phyloP scores from a whole-genome alignment of 2,888 invertebrate species.

The Scelioninae gen. 1 region DNA sequence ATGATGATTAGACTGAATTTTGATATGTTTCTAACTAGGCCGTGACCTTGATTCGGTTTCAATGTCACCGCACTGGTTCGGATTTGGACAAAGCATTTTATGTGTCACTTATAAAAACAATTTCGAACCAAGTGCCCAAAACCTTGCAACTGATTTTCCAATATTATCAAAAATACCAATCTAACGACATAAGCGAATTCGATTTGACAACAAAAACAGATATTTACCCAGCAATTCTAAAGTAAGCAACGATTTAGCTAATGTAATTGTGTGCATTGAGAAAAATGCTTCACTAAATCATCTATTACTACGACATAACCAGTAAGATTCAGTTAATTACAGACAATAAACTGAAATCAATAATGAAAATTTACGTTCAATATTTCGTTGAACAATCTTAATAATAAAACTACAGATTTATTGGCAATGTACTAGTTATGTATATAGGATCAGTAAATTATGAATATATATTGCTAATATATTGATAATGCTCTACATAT shows the following conservation, averaged over 20 bases:
- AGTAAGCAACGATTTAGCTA: background rate
- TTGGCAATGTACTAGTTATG: too few species aligned
- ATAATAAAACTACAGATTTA: too few species aligned
- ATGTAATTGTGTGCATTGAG: background rate
- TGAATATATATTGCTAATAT: too few species aligned
- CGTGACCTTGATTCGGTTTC: constrained; percentile 59
- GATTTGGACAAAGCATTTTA: constrained; percentile 59
- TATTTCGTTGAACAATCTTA: too few species aligned
- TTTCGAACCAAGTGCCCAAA: constrained; percentile 8
- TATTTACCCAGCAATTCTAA: background rate
- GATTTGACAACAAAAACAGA: background rate
- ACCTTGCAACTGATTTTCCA: constrained; percentile 11
- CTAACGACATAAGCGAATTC: constrained; percentile 2
- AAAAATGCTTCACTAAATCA: too few species aligned
- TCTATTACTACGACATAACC: too few species aligned
- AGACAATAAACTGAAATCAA: too few species aligned
- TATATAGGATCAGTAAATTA: too few species aligned
- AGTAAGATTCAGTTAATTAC: too few species aligned
- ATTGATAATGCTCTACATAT: too few species aligned
- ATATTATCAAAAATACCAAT: constrained; percentile 25
- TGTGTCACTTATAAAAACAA: constrained; percentile 54
- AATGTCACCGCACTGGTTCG: constrained; percentile 44
- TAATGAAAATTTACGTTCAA: too few species aligned
- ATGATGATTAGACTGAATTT: constrained; percentile 60
- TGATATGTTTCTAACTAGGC: constrained; percentile 56